Percentiles rank a stretch among this genome's conserved stretches.
These are phyloP conservation scores for Melanotus villosus DNA, from an alignment of 2,888 invertebrate species.

Conservation along the genomic window DNA sequence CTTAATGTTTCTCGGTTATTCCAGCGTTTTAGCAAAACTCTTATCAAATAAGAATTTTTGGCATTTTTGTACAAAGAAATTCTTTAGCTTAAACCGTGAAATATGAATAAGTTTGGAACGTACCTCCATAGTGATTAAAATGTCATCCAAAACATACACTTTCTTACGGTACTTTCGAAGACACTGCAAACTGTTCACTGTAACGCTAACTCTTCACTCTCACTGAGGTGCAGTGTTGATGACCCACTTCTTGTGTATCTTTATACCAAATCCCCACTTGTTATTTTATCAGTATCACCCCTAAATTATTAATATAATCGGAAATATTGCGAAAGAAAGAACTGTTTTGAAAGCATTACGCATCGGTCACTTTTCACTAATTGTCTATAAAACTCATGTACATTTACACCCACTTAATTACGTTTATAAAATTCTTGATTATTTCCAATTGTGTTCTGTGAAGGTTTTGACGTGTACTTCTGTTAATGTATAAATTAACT, in stretches of 20 bases:
- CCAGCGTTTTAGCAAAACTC: too few relatives aligned
- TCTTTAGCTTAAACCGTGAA: too few relatives aligned
- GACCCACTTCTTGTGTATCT: conserved; percentile 59
- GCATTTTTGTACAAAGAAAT: too few relatives aligned
- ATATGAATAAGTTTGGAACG: conserved; percentile 32
- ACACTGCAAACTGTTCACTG: conserved; percentile 52
- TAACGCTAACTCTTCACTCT: conserved; percentile 61
- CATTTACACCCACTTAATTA: not conserved
- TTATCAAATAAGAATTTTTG: too few relatives aligned
- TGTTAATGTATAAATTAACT: too few relatives aligned
- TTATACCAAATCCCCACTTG: conserved; percentile 59
- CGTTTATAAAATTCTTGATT: not conserved
- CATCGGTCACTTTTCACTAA: conserved; percentile 32
- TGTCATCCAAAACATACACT: conserved; percentile 55
- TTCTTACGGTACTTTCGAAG: conserved; percentile 51
- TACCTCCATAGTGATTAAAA: conserved; percentile 59
- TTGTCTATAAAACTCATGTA: conserved; percentile 13
- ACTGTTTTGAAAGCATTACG: conserved; percentile 25
- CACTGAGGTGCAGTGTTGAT: conserved; percentile 58
- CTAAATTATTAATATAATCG: not conserved
- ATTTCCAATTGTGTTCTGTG: too few relatives aligned
- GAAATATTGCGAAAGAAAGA: conserved; percentile 14
- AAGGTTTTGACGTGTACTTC: too few relatives aligned
- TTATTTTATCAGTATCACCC: conserved; percentile 28
- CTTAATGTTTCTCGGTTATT: too few relatives aligned